A percentile compares a stretch with the other conserved stretches of the same genome.
Conservation (phyloP, 2,797 vertebrate genomes). For the Acrossocheilus wenchowensis region DNA sequence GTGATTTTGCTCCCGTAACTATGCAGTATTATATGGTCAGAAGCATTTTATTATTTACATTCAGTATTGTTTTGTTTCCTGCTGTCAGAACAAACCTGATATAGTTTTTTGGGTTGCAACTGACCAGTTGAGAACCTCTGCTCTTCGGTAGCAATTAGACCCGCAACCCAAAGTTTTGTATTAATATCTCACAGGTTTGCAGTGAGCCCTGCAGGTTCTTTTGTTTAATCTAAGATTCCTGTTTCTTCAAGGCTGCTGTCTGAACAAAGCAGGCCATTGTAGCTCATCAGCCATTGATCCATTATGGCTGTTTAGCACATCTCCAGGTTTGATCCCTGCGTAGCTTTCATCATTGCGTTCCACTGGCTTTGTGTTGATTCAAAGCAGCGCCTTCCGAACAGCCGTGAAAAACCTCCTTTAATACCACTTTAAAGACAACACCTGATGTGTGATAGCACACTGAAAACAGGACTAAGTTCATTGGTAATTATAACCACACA, state of each 20-base stretch:
- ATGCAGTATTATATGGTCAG: not conserved
- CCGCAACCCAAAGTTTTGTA: not conserved
- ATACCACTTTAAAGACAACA: slow-evolving; percentile 33
- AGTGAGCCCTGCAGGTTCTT: slow-evolving; percentile 14
- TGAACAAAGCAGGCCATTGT: slow-evolving; percentile 44
- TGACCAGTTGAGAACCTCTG: not conserved
- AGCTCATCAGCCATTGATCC: slow-evolving; percentile 43
- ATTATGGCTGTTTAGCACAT: slow-evolving; percentile 40
- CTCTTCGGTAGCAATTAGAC: slow-evolving; percentile 2
- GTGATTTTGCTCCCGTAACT: not conserved
- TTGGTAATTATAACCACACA: slow-evolving; percentile 21
- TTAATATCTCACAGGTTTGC: slow-evolving; percentile 2
- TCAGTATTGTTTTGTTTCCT: not conserved
- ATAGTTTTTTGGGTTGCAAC: not conserved
- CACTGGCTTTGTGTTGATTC: slow-evolving; percentile 38
- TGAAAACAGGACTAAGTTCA: slow-evolving; percentile 24
- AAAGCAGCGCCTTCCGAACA: slow-evolving; percentile 27
- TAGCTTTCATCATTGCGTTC: slow-evolving; percentile 47
- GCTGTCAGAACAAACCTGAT: not conserved
- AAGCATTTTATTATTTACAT: not conserved
- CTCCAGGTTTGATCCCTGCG: slow-evolving; percentile 38
- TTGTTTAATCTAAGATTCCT: slow-evolving; percentile 36
- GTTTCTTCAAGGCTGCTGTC: slow-evolving; percentile 29
- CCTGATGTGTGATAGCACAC: slow-evolving; percentile 36
- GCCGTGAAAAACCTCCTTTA: slow-evolving; percentile 32